These are phyloP conservation scores for Leptinotarsa juncta DNA, from an alignment of 2,888 invertebrate species.

Conservation along the genomic window DNA sequence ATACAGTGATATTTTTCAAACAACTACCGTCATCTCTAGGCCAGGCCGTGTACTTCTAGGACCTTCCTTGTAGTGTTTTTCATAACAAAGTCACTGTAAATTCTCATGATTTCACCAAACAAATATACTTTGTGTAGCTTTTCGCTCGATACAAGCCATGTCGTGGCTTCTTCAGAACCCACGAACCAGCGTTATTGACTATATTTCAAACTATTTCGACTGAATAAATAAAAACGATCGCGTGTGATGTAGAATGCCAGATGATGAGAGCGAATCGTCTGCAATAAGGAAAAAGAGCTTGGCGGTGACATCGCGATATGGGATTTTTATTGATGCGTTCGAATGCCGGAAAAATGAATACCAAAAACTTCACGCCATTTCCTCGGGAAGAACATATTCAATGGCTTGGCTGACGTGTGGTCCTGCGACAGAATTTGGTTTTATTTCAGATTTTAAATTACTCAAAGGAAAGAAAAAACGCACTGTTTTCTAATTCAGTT, in stretches of 20 bases:
- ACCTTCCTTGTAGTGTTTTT: no score
- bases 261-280: slow-evolving; percentile 34
- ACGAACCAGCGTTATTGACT: slow-evolving; percentile 24
- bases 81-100: no score
- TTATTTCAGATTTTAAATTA: no score
- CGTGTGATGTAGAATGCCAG: slow-evolving; percentile 38
- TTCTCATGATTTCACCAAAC: no score
- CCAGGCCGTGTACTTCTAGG: no score
- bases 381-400: background rate
- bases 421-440: no score
- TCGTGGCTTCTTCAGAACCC: background rate
- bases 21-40: no score
- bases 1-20: no score
- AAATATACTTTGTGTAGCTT: background rate
- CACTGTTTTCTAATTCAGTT: no score
- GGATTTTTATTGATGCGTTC: slow-evolving; percentile 45
- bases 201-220: slow-evolving; percentile 26
- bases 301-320: slow-evolving; percentile 49
- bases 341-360: slow-evolving; percentile 28
- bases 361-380: slow-evolving; percentile 8
- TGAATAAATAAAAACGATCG: slow-evolving; percentile 29
- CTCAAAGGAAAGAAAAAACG: no score
- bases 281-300: slow-evolving; percentile 39
- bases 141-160: slow-evolving; percentile 1
- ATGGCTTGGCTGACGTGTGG: background rate